phyloP scores from a whole-genome alignment of 2,888 invertebrate species.

The Pollenia angustigena region DNA sequence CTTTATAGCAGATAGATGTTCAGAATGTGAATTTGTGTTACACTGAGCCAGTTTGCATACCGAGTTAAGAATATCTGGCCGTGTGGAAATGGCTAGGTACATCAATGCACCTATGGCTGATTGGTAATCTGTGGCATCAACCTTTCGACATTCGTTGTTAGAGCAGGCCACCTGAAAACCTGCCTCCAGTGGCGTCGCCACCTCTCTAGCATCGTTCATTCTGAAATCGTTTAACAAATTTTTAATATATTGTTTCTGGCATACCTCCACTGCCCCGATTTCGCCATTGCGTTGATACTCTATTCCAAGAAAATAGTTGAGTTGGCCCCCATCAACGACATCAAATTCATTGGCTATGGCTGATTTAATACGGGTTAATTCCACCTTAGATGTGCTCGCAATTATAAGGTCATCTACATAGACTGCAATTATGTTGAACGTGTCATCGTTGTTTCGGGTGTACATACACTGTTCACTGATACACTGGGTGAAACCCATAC shows the following conservation, averaged over 20 bases:
- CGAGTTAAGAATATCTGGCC: too few species aligned
- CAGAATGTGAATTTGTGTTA: too few species aligned
- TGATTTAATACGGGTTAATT: background rate
- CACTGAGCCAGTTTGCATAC: too few species aligned
- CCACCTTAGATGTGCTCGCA: conserved; percentile 32
- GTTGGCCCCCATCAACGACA: background rate
- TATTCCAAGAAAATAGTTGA: background rate
- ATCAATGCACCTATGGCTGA: too few species aligned
- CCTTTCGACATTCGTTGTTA: too few species aligned
- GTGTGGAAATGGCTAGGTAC: too few species aligned
- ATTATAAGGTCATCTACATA: conserved; percentile 65
- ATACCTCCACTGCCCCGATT: background rate
- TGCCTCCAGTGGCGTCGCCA: too few species aligned
- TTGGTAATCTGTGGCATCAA: too few species aligned
- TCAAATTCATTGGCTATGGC: background rate
- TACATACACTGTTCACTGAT: conserved; percentile 32
- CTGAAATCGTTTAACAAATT: background rate
- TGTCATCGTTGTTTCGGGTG: background rate
- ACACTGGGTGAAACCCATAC: conserved; percentile 2
- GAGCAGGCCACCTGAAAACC: too few species aligned
- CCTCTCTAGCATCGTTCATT: background rate
- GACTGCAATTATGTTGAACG: background rate
- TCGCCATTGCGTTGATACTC: conserved; percentile 33
- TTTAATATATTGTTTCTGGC: conserved; percentile 2
- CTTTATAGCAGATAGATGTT: background rate